A percentile compares a stretch with the other conserved stretches of the same genome.
Conservation (phyloP, 2,113 vertebrate genomes). For the Salvelinus namaycush region DNA sequence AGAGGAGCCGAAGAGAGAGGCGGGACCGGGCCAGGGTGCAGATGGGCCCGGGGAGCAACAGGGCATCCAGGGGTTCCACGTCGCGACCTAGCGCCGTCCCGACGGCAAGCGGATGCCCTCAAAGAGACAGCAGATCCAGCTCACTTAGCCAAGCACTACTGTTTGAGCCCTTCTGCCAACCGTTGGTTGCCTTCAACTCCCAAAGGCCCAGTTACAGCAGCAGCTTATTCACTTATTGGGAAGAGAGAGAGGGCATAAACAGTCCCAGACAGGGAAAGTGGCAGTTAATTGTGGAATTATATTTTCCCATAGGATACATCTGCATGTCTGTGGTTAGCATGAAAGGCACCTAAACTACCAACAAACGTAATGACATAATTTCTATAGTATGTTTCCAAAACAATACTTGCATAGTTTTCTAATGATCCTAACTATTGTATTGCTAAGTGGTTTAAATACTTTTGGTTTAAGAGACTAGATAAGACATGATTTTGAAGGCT, state of each 20-base stretch:
- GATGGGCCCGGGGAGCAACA: neutral
- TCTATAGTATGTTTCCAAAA: slow-evolving; percentile 11
- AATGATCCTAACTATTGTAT: slow-evolving; percentile 15
- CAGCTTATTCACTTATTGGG: slow-evolving; percentile 31
- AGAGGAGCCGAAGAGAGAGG: slow-evolving; percentile 5
- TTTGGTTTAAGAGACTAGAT: slow-evolving; percentile 10
- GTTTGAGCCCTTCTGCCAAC: slow-evolving; percentile 42
- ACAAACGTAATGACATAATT: slow-evolving; percentile 10
- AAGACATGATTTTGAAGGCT: slow-evolving; percentile 13
- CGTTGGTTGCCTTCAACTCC: slow-evolving; percentile 29
- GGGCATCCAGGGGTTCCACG: neutral
- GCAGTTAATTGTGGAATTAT: slow-evolving; percentile 30
- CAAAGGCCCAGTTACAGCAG: slow-evolving; percentile 31
- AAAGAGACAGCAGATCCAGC: slow-evolving; percentile 45
- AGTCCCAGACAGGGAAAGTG: slow-evolving; percentile 29
- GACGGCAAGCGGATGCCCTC: neutral
- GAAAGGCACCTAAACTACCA: slow-evolving; percentile 10
- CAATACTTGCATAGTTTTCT: slow-evolving; percentile 19
- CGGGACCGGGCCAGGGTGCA: neutral
- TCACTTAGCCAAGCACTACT: slow-evolving; percentile 53
- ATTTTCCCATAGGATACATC: slow-evolving; percentile 20
- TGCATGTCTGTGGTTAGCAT: slow-evolving; percentile 29
- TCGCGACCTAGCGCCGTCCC: neutral
- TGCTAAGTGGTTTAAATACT: slow-evolving; percentile 12
- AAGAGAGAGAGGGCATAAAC: slow-evolving; percentile 32